Evolutionary conservation across 1,140 invertebrate species (phyloP), one percentile per base, ranked within the genome.

Genomic region (Aphelenchoides fujianensis): DNA sequence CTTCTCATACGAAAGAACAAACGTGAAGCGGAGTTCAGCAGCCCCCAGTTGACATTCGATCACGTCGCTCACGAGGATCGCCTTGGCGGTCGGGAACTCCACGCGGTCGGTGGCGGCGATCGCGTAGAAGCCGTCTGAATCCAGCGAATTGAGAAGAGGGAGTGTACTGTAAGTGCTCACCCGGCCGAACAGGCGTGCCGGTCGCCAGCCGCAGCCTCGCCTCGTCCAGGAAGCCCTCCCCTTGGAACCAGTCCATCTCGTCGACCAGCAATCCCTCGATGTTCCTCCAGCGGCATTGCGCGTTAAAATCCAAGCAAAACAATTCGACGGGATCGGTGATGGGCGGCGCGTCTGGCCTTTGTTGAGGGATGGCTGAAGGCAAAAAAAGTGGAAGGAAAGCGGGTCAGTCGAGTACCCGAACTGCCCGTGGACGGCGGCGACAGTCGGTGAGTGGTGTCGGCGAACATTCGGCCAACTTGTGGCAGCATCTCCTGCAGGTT

Each of bases 241-340:
- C 80, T 64, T 81, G 80, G 68, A 77, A 82, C 82, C 82, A 83
- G 69, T 84, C 81, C 37, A 83, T 57, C 41, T 84, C 82, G 61
- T 83, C 82, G 1, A 83, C 68, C 23, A 81, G 66, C n/a, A 83
- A 35, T 23, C 81, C 81, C 19, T 83, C 82, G 55, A 83, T 73
- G 66, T 83, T 83, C 19, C 77, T 73, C 82, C 82, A 83, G 37
- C 79, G 68, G 63, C 82, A 83, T n/a, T 64, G 70, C 12, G 75
- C 80, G 72, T 82, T 72, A 54, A 82, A 82, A 36, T 82, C 82
- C 23, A 61, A 72, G 61, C 81, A 82, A 79, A 68, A 71, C 7
- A 82, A 41, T 41, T 82, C 79, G 27, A 73, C 52, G 7, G 70
- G 70, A 28, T 72, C 70, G 19, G 35, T 72, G 3, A 72, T 48